Evolutionary conservation across 2,113 vertebrate genomes (phyloP).

Genomic region (Xyrauchen texanus): DNA sequence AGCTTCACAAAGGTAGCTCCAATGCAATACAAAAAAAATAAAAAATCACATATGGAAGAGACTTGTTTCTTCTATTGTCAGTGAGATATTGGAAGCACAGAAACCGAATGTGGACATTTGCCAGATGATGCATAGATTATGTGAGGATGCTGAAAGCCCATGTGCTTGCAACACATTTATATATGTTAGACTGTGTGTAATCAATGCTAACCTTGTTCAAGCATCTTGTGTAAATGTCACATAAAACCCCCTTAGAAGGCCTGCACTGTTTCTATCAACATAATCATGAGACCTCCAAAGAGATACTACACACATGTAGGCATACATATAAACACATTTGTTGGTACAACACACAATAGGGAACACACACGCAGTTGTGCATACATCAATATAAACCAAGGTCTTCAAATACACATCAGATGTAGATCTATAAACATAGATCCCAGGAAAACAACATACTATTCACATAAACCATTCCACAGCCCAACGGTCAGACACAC

Average conservation of each 20-base stretch:
- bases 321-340: slow-evolving; percentile 35
- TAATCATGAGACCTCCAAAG: slow-evolving; percentile 25
- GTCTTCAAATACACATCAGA: not conserved
- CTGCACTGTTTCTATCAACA: slow-evolving; percentile 45
- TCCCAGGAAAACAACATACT: not conserved
- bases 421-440: slow-evolving; percentile 6
- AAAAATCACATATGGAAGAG: not conserved
- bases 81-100: not conserved
- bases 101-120: slow-evolving; percentile 23
- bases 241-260: slow-evolving; percentile 48
- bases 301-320: slow-evolving; percentile 13
- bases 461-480: not conserved
- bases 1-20: no score
- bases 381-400: slow-evolving; percentile 1
- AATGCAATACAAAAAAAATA: not conserved
- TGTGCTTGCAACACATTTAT: slow-evolving; percentile 49
- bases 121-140: slow-evolving; percentile 28
- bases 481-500: slow-evolving; percentile 36
- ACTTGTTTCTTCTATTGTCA: slow-evolving; percentile 5
- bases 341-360: slow-evolving; percentile 18
- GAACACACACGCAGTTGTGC: not conserved
- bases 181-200: slow-evolving; percentile 45
- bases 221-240: slow-evolving; percentile 59
- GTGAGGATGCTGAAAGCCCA: slow-evolving; percentile 11
- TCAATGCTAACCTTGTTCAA: slow-evolving; percentile 52